Evolutionary conservation across 2,797 vertebrate genomes (phyloP).

Genomic region (Tokudaia tokunoshimensis): DNA sequence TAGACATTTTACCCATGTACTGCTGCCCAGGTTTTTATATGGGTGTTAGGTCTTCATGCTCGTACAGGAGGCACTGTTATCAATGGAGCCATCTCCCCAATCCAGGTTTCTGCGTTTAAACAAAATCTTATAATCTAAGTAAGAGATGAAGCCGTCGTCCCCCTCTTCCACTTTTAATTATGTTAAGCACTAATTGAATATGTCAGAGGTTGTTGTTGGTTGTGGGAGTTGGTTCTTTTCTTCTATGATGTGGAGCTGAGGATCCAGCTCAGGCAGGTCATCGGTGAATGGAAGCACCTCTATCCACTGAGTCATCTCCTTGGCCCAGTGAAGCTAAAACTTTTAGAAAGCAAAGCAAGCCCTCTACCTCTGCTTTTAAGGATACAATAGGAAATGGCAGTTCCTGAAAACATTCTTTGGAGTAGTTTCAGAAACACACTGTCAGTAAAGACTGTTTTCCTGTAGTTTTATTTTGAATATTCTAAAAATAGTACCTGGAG

Average conservation of each 20-base stretch:
- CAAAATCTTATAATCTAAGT: slow-evolving; percentile 14
- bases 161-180: neutral
- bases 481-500: slow-evolving; percentile 37
- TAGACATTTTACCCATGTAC: neutral
- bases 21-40: neutral
- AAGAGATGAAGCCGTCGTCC: neutral
- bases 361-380: slow-evolving; percentile 16
- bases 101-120: slow-evolving; percentile 7
- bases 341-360: slow-evolving; percentile 11
- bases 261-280: neutral
- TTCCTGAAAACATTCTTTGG: neutral
- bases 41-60: neutral
- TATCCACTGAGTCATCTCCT: neutral
- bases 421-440: slow-evolving; percentile 37
- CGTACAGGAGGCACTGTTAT: neutral
- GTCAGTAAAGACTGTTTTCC: slow-evolving; percentile 54
- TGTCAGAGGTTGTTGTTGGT: neutral
- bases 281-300: neutral
- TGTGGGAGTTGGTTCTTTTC: neutral
- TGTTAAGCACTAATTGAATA: neutral
- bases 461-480: slow-evolving; percentile 63
- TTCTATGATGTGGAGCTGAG: neutral
- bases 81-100: neutral
- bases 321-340: neutral
- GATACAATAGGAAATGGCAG: slow-evolving; percentile 31